Percentiles rank a stretch among this genome's conserved stretches.
These are phyloP conservation scores for Dryas iulia DNA, from an alignment of 1,140 invertebrate genomes.

Conservation along the genomic window DNA sequence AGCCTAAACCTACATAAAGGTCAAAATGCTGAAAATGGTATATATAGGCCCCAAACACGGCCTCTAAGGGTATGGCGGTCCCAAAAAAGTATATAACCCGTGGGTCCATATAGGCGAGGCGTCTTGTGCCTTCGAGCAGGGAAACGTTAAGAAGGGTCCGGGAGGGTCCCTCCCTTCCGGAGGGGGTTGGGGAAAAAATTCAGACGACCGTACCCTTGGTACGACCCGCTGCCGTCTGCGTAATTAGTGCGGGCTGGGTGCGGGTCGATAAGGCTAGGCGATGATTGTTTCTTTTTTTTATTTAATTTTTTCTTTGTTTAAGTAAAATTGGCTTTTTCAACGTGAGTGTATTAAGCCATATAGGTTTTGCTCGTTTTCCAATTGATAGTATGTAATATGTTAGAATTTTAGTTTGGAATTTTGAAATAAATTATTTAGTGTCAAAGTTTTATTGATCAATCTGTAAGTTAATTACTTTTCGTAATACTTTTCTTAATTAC, in stretches of 20 bases:
- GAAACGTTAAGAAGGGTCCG: conserved; percentile 77
- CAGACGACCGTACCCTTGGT: conserved; percentile 72
- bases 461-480: too few species aligned
- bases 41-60: conserved; percentile 69
- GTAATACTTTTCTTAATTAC: too few species aligned
- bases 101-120: conserved; percentile 70
- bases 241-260: conserved; percentile 67
- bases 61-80: conserved; percentile 71
- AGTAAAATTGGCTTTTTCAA: background rate
- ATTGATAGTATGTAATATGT: too few species aligned
- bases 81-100: conserved; percentile 78
- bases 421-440: too few species aligned
- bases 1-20: conserved; percentile 48
- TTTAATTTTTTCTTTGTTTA: background rate
- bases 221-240: conserved; percentile 71
- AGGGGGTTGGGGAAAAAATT: conserved; percentile 75
- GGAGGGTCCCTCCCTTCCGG: conserved; percentile 59
- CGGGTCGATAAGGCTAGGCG: conserved; percentile 49
- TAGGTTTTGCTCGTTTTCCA: background rate
- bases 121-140: conserved; percentile 74
- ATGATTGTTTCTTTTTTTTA: conserved; percentile 9
- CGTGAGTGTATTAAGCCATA: background rate
- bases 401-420: too few species aligned
- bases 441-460: too few species aligned
- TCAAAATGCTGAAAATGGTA: conserved; percentile 64